Conservation (phyloP, 2,113 vertebrate genomes). For the Anolis sagrei region DNA sequence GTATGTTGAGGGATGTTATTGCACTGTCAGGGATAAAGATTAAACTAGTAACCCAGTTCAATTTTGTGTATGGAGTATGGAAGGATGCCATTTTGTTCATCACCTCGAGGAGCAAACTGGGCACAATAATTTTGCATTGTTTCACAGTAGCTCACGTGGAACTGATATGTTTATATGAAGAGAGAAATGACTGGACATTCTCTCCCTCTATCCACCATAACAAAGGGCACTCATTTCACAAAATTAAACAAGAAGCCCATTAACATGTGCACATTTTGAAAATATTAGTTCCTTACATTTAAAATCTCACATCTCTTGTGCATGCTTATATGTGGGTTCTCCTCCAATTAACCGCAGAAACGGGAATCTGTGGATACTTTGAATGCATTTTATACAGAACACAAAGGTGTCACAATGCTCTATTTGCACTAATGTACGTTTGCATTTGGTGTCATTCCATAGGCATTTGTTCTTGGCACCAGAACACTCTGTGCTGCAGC, state of each 20-base stretch:
- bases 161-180: not conserved
- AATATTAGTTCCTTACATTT: not conserved
- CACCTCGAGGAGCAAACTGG: too few species aligned
- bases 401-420: not conserved
- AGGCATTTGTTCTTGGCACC: not conserved
- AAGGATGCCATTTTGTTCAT: too few species aligned
- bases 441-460: slow-evolving; percentile 1
- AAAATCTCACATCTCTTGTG: not conserved
- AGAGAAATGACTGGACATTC: not conserved
- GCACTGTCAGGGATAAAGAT: too few species aligned
- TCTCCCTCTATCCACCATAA: too few species aligned
- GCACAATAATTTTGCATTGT: too few species aligned
- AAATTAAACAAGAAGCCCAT: not conserved
- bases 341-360: not conserved
- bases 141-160: not conserved
- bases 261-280: not conserved
- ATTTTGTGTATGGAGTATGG: too few species aligned
- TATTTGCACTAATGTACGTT: not conserved
- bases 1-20: too few species aligned
- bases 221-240: not conserved
- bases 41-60: too few species aligned
- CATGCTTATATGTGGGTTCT: not conserved
- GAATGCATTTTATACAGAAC: not conserved
- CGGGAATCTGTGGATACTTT: not conserved
- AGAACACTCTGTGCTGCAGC: not conserved